A percentile compares a stretch with the other conserved stretches of the same genome.
phyloP scores from a whole-genome alignment of 2,888 invertebrate genomes.

The Opisthograptis luteolata region DNA sequence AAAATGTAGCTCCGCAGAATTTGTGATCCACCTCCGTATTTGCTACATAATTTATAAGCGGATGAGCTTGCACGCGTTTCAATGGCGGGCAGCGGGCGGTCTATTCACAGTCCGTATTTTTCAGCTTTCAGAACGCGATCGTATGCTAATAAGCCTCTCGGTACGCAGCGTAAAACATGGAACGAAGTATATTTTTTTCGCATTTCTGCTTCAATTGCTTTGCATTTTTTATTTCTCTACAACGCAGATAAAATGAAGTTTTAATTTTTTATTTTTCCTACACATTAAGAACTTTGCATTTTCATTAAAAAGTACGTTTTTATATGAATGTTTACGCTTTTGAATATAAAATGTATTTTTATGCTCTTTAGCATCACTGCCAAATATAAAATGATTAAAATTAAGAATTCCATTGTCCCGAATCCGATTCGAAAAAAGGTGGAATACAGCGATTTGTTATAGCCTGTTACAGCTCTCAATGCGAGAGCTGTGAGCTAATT shows the following conservation, averaged over 20 bases:
- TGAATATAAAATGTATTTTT: too few species aligned
- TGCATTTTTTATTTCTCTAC: slow-evolving; percentile 9
- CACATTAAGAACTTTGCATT: too few species aligned
- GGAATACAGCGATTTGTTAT: slow-evolving; percentile 10
- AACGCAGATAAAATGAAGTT: not conserved
- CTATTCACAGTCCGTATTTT: slow-evolving; percentile 61
- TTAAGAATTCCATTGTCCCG: too few species aligned
- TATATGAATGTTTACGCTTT: too few species aligned
- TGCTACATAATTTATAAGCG: slow-evolving; percentile 68
- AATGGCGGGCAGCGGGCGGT: slow-evolving; percentile 52
- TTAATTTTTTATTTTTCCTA: too few species aligned
- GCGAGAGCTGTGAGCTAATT: slow-evolving; percentile 40
- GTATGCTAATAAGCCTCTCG: slow-evolving; percentile 68
- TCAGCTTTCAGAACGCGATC: slow-evolving; percentile 63
- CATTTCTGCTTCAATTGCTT: slow-evolving; percentile 26
- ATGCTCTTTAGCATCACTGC: too few species aligned
- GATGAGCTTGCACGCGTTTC: slow-evolving; percentile 64
- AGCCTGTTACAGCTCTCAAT: slow-evolving; percentile 25
- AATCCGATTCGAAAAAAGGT: not conserved
- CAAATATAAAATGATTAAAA: too few species aligned
- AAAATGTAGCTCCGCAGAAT: slow-evolving; percentile 46
- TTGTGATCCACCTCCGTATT: slow-evolving; percentile 55
- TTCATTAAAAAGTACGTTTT: too few species aligned
- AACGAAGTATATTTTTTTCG: slow-evolving; percentile 45
- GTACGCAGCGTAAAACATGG: slow-evolving; percentile 47